phyloP scores from a whole-genome alignment of 2,113 vertebrate species.

The Tiliqua scincoides region DNA sequence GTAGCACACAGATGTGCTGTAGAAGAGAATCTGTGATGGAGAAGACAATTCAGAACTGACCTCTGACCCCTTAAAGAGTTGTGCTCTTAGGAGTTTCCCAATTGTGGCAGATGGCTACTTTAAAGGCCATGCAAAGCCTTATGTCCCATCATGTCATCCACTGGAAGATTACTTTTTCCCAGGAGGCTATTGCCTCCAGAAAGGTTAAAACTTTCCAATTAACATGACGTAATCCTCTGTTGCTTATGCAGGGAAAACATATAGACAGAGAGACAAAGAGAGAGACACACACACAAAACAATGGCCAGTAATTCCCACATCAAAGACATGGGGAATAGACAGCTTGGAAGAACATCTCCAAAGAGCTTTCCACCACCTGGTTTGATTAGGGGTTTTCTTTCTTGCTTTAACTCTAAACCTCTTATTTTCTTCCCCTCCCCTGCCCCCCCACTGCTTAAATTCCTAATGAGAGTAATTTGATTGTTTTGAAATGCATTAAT shows the following conservation, averaged over 20 bases:
- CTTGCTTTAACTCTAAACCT: neutral
- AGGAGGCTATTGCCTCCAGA: neutral
- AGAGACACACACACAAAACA: neutral
- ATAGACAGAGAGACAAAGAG: neutral
- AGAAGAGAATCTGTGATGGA: too few species aligned
- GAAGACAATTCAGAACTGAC: neutral
- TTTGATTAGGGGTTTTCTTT: neutral
- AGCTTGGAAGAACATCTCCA: neutral
- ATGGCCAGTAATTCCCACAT: conserved; percentile 18
- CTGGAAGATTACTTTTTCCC: too few species aligned
- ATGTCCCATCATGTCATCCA: neutral
- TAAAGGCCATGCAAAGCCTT: neutral
- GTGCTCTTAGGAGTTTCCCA: neutral
- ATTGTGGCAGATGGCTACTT: too few species aligned
- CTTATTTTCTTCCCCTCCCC: neutral
- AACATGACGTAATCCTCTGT: neutral
- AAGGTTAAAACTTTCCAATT: conserved; percentile 3
- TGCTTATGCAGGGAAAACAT: neutral
- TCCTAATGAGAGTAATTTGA: conserved; percentile 10
- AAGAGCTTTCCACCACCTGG: neutral
- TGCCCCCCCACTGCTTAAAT: neutral
- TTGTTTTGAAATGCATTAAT: conserved; percentile 48
- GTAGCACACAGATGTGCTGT: too few species aligned
- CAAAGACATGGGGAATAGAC: neutral
- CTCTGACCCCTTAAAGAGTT: neutral